These are phyloP conservation scores for Scrobipalpa atriplicella DNA, from an alignment of 2,888 invertebrate species.

Conservation along the genomic window DNA sequence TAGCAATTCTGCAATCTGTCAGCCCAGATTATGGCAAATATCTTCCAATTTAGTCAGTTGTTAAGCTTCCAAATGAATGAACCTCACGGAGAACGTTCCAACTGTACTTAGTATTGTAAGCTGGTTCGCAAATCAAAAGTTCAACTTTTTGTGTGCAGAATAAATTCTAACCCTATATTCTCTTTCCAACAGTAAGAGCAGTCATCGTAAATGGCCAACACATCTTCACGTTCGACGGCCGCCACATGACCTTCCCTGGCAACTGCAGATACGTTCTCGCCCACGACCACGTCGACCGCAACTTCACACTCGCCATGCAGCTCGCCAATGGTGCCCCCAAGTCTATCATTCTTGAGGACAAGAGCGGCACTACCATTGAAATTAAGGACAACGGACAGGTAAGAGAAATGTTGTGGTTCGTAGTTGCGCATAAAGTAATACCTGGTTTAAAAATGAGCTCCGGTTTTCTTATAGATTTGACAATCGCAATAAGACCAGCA, in stretches of 20 bases:
- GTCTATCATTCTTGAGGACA: conserved; percentile 87
- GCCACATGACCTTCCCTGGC: conserved; percentile 90
- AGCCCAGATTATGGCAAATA: no score
- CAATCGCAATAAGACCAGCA: no score
- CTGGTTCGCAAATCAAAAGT: no score
- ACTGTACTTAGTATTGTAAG: not conserved
- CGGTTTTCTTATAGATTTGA: no score
- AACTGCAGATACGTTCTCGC: conserved; percentile 92
- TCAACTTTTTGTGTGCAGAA: not conserved
- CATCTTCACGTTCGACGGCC: conserved; percentile 94
- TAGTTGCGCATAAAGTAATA: not conserved
- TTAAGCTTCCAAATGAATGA: no score
- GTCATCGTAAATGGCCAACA: conserved; percentile 91
- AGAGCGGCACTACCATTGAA: conserved; percentile 84
- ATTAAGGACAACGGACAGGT: conserved; percentile 85
- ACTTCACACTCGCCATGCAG: conserved; percentile 91
- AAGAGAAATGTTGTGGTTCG: conserved; percentile 3
- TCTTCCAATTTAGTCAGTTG: no score
- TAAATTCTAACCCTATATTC: not conserved
- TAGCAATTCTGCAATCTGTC: no score
- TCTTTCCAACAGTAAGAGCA: conserved; percentile 82
- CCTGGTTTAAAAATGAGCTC: no score
- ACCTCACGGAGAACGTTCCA: no score
- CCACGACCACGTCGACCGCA: conserved; percentile 92
- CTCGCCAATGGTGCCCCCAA: conserved; percentile 87